Evolutionary conservation across 92 coral and sea anemone genomes (phyloP).

Genomic region (Heteractis magnifica): DNA sequence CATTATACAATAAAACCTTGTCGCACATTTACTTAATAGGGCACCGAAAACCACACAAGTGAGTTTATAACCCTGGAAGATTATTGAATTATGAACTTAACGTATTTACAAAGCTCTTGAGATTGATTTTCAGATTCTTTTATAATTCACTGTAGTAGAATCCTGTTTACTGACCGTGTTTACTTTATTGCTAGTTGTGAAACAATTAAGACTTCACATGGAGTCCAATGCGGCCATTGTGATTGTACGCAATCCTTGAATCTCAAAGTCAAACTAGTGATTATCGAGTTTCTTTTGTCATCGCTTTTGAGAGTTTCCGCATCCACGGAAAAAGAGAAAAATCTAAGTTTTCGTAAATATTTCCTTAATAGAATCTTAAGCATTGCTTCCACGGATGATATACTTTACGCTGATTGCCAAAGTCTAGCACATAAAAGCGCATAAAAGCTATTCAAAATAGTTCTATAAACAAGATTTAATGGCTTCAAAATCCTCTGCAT

Average conservation of each 20-base stretch:
- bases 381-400: neutral
- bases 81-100: slow-evolving; percentile 25
- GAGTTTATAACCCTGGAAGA: neutral
- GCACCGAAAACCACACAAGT: neutral
- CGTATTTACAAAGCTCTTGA: slow-evolving; percentile 32
- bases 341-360: neutral
- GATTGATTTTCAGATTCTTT: neutral
- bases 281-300: neutral
- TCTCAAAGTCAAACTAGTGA: slow-evolving; percentile 5
- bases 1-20: neutral
- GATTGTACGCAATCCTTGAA: slow-evolving; percentile 17
- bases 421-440: neutral
- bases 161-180: slow-evolving; percentile 32
- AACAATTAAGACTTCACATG: slow-evolving; percentile 31
- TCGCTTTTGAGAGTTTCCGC: neutral
- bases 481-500: neutral
- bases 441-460: neutral
- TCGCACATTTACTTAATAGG: neutral
- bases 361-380: neutral
- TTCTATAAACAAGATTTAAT: neutral
- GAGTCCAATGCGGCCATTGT: slow-evolving; percentile 4
- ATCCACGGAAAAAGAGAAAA: no score
- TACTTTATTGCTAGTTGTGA: slow-evolving; percentile 19
- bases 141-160: slow-evolving; percentile 4
- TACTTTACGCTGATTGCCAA: neutral